Conservation (phyloP, 2,113 vertebrate genomes). For the Aptenodytes forsteri region DNA sequence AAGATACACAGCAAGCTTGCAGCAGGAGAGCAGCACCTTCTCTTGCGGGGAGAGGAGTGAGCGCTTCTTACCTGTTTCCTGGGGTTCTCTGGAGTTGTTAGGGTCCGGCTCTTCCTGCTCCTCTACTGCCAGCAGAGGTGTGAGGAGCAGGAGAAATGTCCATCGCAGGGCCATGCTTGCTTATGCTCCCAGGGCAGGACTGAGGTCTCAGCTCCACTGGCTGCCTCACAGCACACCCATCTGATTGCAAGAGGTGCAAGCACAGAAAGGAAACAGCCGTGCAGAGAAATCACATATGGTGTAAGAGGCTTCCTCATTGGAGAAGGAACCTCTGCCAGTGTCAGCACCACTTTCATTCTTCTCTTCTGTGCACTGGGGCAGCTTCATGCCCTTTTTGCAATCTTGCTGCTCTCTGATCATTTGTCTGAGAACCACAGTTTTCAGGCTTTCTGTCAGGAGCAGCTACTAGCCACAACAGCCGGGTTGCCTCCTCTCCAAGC, state of each 20-base stretch:
- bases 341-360: background rate
- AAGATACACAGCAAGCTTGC: background rate
- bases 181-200: background rate
- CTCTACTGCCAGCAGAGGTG: background rate
- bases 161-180: background rate
- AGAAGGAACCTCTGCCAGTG: background rate
- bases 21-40: background rate
- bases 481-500: background rate
- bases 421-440: background rate
- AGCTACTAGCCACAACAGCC: background rate
- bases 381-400: background rate
- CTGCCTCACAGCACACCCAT: background rate
- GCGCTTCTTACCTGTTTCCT: background rate
- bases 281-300: background rate
- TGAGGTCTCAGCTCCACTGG: background rate
- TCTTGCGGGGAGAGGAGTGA: background rate
- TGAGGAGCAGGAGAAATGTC: background rate
- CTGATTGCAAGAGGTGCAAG: background rate
- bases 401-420: background rate
- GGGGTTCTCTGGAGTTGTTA: accelerated
- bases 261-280: constrained; percentile 2
- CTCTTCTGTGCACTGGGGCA: background rate
- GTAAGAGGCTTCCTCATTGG: constrained; percentile 54
- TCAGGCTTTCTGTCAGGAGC: background rate
- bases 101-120: accelerated